Conservation (phyloP, 2,797 vertebrate genomes). For the Carduelis carduelis region DNA sequence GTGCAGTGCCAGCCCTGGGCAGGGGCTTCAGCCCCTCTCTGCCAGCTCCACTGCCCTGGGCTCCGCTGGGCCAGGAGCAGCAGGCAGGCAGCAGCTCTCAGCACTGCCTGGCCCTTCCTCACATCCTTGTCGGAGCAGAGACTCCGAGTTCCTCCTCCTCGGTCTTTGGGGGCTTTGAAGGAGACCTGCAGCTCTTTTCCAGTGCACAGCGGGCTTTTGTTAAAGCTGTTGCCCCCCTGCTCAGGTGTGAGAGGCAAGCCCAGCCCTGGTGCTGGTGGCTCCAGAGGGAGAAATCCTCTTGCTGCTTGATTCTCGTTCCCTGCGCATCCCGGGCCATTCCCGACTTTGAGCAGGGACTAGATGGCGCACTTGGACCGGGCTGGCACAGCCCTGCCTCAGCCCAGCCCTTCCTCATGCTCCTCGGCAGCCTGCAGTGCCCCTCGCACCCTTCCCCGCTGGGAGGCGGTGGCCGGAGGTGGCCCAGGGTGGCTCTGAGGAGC, state of each 20-base stretch:
- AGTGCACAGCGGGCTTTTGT: neutral
- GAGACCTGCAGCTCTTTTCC: neutral
- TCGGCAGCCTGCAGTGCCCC: neutral
- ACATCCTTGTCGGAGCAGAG: neutral
- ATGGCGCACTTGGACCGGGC: neutral
- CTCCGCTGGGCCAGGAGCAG: neutral
- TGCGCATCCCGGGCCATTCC: fast-evolving
- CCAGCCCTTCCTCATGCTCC: neutral
- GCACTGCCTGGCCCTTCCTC: neutral
- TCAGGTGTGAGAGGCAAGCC: neutral
- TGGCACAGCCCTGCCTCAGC: neutral
- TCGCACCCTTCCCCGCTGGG: neutral
- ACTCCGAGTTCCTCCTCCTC: neutral
- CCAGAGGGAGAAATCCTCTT: neutral
- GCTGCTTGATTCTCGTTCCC: fast-evolving
- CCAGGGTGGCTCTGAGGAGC: neutral
- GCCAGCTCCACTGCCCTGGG: neutral
- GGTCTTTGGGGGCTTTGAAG: neutral
- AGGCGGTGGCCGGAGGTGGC: fast-evolving
- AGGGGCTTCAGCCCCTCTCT: neutral
- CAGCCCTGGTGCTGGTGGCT: neutral
- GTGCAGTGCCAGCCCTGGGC: neutral
- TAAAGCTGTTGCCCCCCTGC: neutral
- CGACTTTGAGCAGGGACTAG: neutral
- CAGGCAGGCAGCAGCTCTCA: neutral